Conservation (phyloP, 2,888 invertebrate species). For the Leptogaster cylindrica region DNA sequence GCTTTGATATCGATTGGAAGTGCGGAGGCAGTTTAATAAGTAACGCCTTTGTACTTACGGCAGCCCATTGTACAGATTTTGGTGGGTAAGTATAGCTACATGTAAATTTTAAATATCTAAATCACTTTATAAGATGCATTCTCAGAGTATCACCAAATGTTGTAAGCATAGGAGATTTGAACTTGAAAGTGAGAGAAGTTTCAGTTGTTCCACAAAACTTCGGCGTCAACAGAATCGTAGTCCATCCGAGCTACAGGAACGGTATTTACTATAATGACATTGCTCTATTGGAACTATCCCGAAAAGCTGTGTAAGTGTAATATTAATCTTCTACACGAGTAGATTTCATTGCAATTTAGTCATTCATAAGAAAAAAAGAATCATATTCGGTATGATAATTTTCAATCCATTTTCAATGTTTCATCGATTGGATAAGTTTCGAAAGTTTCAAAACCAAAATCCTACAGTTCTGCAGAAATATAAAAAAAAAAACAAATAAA, state of each 20-base stretch:
- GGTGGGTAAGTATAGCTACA: constrained; percentile 19
- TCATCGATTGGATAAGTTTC: no score
- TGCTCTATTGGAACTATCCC: constrained; percentile 65
- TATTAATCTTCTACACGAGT: no score
- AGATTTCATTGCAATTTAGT: no score
- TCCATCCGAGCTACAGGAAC: constrained; percentile 61
- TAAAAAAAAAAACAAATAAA: no score
- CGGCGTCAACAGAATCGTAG: constrained; percentile 56
- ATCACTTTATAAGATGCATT: neutral
- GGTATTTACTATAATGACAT: constrained; percentile 69
- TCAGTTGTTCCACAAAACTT: constrained; percentile 59
- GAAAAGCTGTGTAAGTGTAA: constrained; percentile 23
- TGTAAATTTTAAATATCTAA: neutral
- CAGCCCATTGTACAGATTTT: constrained; percentile 35
- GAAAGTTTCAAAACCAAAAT: no score
- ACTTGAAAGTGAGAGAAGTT: constrained; percentile 57
- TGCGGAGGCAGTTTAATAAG: constrained; percentile 35
- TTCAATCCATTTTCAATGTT: no score
- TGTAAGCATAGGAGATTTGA: constrained; percentile 64
- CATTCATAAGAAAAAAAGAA: no score
- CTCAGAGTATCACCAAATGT: constrained; percentile 55
- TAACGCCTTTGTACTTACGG: constrained; percentile 30
- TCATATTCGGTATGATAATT: no score
- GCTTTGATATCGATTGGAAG: constrained; percentile 27
- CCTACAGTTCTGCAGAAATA: no score